phyloP scores from a whole-genome alignment of 2,888 invertebrate genomes.

The Microctonus aethiopoides region DNA sequence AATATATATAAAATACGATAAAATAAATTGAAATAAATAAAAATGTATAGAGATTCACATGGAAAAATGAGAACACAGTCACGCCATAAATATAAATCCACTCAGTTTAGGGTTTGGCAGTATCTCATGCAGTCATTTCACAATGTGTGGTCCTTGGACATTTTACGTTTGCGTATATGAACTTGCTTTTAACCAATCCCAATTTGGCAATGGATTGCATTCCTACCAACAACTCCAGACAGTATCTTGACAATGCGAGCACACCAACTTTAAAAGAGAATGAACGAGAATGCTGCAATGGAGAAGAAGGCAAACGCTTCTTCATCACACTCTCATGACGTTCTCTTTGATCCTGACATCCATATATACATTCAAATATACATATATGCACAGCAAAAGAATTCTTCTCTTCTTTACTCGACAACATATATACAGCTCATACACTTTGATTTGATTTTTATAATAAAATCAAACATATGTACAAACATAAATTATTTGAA shows the following conservation, averaged over 20 bases:
- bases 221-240: slow-evolving; percentile 43
- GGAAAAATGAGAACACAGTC: not conserved
- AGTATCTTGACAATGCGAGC: not conserved
- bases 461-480: too few species aligned
- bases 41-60: not conserved
- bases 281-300: not conserved
- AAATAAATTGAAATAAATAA: not conserved
- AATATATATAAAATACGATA: not conserved
- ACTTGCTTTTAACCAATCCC: slow-evolving; percentile 38
- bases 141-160: slow-evolving; percentile 37
- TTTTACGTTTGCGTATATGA: slow-evolving; percentile 41
- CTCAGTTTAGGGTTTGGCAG: slow-evolving; percentile 9
- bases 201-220: slow-evolving; percentile 47
- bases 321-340: too few species aligned
- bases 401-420: not conserved
- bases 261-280: not conserved
- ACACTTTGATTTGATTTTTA: not conserved
- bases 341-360: slow-evolving; percentile 7
- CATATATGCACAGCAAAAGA: not conserved
- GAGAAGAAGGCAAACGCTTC: too few species aligned
- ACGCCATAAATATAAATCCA: slow-evolving; percentile 12
- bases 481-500: too few species aligned
- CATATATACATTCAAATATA: too few species aligned
- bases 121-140: slow-evolving; percentile 28
- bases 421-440: too few species aligned